phyloP scores from a whole-genome alignment of 2,113 vertebrate genomes.

The Sula dactylatra region DNA sequence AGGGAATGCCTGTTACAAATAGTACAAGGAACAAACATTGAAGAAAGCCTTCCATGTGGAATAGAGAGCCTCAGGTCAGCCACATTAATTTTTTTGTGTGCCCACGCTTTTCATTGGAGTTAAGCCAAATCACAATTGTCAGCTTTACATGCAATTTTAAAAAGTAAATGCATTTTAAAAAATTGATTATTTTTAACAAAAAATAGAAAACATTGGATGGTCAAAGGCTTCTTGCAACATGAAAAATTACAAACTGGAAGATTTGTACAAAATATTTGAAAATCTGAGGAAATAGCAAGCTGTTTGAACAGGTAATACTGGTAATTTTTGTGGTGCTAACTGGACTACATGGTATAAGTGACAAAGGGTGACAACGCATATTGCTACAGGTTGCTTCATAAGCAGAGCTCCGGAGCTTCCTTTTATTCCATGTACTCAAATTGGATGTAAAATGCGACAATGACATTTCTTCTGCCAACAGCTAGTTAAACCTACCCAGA shows the following conservation, averaged over 20 bases:
- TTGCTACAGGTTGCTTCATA: not conserved
- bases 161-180: not conserved
- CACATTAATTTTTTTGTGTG: not conserved
- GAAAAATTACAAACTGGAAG: not conserved
- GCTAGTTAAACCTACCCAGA: accelerated
- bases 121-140: not conserved
- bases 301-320: not conserved
- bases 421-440: not conserved
- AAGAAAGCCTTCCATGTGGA: not conserved
- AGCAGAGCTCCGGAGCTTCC: not conserved
- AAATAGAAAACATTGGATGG: not conserved
- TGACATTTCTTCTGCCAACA: not conserved
- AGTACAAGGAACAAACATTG: not conserved
- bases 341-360: not conserved
- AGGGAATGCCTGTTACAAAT: not conserved
- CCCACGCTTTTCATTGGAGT: not conserved
- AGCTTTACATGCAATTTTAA: not conserved
- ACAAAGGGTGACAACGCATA: accelerated
- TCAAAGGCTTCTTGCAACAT: not conserved
- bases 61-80: not conserved
- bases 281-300: not conserved
- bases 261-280: not conserved
- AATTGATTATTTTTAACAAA: not conserved
- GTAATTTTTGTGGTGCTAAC: not conserved
- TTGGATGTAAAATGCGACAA: accelerated